These are phyloP conservation scores for Arctia plantaginis DNA, from an alignment of 2,888 invertebrate species.

Conservation along the genomic window DNA sequence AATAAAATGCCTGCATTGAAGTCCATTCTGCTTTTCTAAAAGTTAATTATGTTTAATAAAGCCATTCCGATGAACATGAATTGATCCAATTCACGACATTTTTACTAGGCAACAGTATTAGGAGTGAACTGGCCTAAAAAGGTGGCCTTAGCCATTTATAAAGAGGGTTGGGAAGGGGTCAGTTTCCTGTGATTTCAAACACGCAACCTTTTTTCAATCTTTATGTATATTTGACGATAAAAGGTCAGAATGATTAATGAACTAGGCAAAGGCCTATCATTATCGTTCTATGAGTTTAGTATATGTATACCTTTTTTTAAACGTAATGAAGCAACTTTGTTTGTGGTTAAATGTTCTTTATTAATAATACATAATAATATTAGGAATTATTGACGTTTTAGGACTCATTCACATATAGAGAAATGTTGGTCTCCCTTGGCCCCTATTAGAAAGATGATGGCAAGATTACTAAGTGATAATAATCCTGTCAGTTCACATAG, in stretches of 20 bases:
- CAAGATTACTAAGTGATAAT: too few species aligned
- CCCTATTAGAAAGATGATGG: too few species aligned
- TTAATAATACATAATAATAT: too few species aligned
- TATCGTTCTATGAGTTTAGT: not conserved
- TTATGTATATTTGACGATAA: slow-evolving; percentile 32
- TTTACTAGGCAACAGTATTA: slow-evolving; percentile 30
- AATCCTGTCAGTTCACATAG: too few species aligned
- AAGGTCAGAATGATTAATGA: slow-evolving; percentile 27
- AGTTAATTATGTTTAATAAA: slow-evolving; percentile 9
- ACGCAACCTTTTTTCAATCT: slow-evolving; percentile 39
- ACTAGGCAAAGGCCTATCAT: not conserved
- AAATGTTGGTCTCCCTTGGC: too few species aligned
- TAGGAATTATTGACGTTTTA: too few species aligned
- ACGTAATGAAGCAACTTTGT: not conserved
- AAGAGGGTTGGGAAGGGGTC: slow-evolving; percentile 26
- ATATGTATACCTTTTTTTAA: not conserved
- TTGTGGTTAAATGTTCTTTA: not conserved
- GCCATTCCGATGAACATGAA: slow-evolving; percentile 36
- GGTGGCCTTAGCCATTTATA: slow-evolving; percentile 19
- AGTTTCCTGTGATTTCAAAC: slow-evolving; percentile 44
- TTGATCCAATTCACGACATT: slow-evolving; percentile 43
- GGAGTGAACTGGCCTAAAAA: slow-evolving; percentile 38
- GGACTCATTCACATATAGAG: too few species aligned
- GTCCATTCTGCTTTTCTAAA: not conserved
- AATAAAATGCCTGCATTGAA: not conserved